These are phyloP conservation scores for Colletes latitarsis DNA, from an alignment of 1,140 invertebrate species.

Conservation along the genomic window DNA sequence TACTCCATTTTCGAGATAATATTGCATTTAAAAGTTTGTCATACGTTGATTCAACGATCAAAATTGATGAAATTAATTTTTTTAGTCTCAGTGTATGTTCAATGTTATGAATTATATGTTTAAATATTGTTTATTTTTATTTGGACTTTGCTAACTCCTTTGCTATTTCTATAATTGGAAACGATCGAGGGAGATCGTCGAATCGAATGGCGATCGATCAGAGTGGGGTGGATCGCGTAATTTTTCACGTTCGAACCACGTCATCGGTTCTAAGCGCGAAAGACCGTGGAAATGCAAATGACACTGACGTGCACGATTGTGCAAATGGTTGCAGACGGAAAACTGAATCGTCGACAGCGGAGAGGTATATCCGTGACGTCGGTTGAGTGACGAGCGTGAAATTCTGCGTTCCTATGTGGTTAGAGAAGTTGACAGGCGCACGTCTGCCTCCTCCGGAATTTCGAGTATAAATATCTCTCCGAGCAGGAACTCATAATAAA, in stretches of 20 bases:
- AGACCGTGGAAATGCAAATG: constrained; percentile 18
- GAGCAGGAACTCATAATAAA: background rate
- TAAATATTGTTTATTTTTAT: no score
- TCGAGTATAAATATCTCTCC: background rate
- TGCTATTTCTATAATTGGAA: background rate
- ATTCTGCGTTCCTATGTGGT: constrained; percentile 11
- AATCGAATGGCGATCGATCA: background rate
- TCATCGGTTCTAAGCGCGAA: background rate
- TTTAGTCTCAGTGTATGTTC: no score
- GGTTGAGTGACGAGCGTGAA: constrained; percentile 36
- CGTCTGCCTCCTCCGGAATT: background rate
- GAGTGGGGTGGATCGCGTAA: background rate
- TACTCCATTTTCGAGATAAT: no score
- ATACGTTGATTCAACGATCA: no score
- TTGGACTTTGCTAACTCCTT: no score
- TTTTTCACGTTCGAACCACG: background rate
- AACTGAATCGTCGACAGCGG: constrained; percentile 19
- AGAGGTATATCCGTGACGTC: background rate
- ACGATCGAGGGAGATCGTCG: background rate
- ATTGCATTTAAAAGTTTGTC: no score
- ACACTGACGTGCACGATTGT: constrained; percentile 11
- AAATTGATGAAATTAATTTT: no score
- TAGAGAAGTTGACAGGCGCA: background rate
- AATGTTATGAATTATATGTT: no score
- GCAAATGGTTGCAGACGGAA: constrained; percentile 7